Evolutionary conservation across 2,888 invertebrate genomes (phyloP), one percentile per base, ranked within the genome.

Genomic region (Euclidia mi): DNA sequence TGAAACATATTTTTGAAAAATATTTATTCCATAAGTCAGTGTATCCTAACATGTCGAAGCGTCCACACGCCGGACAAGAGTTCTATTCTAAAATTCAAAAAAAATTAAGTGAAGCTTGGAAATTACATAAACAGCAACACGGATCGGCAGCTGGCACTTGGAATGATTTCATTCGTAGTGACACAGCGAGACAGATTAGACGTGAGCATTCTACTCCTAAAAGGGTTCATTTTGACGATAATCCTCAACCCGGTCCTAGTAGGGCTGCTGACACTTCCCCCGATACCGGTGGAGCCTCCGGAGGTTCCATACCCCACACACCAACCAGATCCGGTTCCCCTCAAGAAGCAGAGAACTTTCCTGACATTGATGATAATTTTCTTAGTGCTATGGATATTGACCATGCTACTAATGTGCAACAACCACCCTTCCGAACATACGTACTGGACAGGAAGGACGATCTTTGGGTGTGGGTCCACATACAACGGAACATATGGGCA

Each of bases 341-440:
- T 3, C 3, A 7, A 4, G 18, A 18, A 4, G 38, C 3, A 4
- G 43, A 50, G 9, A 35, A 50, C 15, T 50, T 50, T 42, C 50
- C 50, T 12, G 43, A 50, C 6, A 12, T 50, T 10, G 43, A 50
- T 43, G 50, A 43, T 20, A 20, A n/a, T 50, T 50, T 50, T 50
- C 43, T 50, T 42, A 10, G 17, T 35, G 43, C 50, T 50, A 50
- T 50, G 43, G 50, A 50, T 50, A 43, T 50, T 28, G 50, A 50
- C 50, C 7, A 28, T 43, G 42, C 35, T 14, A 50, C 42, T 41
- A 41, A 41, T 34, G 25, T 35, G 35, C 35, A 15, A 11, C 34
- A 34, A 9, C 29, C 37, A 47, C n/a, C n/a, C n/a, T n/a, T n/a
- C 47, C 25, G n/a, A 14, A 17, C n/a, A 14, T 28, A 2, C 38